Percentiles rank a stretch among this genome's conserved stretches.
Conservation (phyloP, 2,113 vertebrate genomes). For the Mesoclemmys tuberculata region DNA sequence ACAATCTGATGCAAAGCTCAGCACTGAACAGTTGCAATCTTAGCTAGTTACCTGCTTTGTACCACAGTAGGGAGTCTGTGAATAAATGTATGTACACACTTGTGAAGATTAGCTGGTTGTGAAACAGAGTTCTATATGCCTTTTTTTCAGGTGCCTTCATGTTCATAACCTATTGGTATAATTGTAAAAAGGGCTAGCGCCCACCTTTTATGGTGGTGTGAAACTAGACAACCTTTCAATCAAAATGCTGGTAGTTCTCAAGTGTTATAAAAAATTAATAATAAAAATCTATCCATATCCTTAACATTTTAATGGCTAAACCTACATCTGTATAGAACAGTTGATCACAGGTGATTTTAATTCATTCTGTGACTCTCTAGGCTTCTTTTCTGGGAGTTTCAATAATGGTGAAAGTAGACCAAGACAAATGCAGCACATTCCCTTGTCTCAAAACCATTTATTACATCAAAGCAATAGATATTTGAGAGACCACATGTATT, state of each 20-base stretch:
- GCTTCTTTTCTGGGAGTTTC: background rate
- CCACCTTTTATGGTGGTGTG: background rate
- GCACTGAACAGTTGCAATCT: constrained; percentile 47
- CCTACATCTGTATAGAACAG: background rate
- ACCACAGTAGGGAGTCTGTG: constrained; percentile 57
- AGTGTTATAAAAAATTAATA: background rate
- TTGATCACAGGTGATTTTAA: background rate
- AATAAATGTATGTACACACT: constrained; percentile 60
- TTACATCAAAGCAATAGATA: background rate
- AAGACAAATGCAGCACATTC: background rate
- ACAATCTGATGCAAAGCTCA: constrained; percentile 33
- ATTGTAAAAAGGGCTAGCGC: background rate
- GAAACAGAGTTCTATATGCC: constrained; percentile 12
- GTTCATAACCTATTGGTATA: background rate
- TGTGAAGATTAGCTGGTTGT: constrained; percentile 36
- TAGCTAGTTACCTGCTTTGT: constrained; percentile 56
- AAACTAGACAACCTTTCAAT: background rate
- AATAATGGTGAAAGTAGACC: background rate
- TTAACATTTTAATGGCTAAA: background rate
- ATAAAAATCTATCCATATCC: background rate
- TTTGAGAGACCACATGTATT: background rate
- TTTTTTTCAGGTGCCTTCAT: background rate
- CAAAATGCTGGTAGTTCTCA: background rate
- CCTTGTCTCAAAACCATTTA: background rate
- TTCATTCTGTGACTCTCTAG: background rate